Conservation (phyloP, 2,888 invertebrate species). For the Drosophila helvetica region DNA sequence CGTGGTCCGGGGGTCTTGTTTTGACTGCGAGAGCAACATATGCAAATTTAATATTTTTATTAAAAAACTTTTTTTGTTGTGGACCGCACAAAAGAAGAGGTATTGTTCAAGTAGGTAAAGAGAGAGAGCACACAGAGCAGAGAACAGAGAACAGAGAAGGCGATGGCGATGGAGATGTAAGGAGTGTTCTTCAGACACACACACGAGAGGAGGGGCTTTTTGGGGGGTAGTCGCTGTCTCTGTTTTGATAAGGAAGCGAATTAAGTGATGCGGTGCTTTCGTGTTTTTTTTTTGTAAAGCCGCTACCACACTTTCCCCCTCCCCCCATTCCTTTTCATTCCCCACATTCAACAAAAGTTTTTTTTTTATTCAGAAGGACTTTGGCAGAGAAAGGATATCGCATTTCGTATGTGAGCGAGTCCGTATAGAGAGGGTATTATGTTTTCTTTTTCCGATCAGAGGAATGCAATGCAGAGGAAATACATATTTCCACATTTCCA, state of each 20-base stretch:
- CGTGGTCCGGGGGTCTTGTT: constrained; percentile 29
- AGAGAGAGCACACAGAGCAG: constrained; percentile 1
- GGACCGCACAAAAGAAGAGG: constrained; percentile 57
- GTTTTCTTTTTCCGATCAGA: background rate
- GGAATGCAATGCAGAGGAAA: background rate
- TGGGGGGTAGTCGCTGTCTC: constrained; percentile 36
- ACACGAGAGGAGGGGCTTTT: background rate
- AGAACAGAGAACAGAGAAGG: background rate
- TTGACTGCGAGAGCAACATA: constrained; percentile 61
- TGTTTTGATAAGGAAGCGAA: constrained; percentile 73
- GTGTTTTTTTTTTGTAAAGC: constrained; percentile 55
- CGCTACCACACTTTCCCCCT: background rate
- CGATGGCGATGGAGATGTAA: constrained; percentile 6
- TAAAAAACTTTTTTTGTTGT: constrained; percentile 76
- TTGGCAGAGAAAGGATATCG: constrained; percentile 12
- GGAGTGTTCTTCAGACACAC: constrained; percentile 27
- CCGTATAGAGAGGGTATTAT: background rate
- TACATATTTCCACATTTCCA: too few species aligned
- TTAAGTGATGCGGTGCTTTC: constrained; percentile 67
- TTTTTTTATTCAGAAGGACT: background rate
- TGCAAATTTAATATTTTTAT: constrained; percentile 80
- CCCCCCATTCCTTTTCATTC: background rate
- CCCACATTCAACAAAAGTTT: constrained; percentile 2
- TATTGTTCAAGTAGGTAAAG: constrained; percentile 3
- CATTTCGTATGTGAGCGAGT: background rate